A percentile compares a stretch with the other conserved stretches of the same genome.
Conservation (phyloP, 2,113 vertebrate genomes). For the Carassius carassius region DNA sequence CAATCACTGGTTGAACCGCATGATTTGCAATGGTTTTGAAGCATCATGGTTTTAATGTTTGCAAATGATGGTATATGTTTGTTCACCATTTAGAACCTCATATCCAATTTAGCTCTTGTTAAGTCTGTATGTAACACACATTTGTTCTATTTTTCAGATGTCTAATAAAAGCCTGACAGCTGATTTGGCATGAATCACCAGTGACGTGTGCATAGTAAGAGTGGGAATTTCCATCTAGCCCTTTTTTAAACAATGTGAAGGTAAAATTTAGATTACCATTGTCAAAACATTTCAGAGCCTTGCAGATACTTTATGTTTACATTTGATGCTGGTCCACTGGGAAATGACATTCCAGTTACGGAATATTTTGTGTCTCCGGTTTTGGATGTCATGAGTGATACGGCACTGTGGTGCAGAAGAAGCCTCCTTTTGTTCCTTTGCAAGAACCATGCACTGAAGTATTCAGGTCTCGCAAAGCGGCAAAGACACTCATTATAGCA, state of each 20-base stretch:
- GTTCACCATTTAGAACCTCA: not conserved
- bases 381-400: conserved; percentile 43
- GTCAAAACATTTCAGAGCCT: conserved; percentile 20
- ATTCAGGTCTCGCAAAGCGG: too few species aligned
- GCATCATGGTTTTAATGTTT: not conserved
- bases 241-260: not conserved
- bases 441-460: conserved; percentile 2
- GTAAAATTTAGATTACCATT: conserved; percentile 20
- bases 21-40: too few species aligned
- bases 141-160: not conserved
- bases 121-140: not conserved
- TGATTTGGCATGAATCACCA: not conserved
- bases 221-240: not conserved
- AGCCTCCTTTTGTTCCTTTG: conserved; percentile 47
- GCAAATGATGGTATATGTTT: not conserved
- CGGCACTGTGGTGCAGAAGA: conserved; percentile 30
- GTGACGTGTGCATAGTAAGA: not conserved
- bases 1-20: too few species aligned
- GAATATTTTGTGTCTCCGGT: conserved; percentile 6
- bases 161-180: conserved; percentile 2
- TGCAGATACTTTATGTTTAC: conserved; percentile 6
- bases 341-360: not conserved
- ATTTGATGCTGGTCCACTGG: not conserved
- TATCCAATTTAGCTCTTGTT: not conserved
- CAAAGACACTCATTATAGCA: too few species aligned